Base-by-base conservation (phyloP, 2,888 invertebrate species). In the Oxyscelio sp. region DNA sequence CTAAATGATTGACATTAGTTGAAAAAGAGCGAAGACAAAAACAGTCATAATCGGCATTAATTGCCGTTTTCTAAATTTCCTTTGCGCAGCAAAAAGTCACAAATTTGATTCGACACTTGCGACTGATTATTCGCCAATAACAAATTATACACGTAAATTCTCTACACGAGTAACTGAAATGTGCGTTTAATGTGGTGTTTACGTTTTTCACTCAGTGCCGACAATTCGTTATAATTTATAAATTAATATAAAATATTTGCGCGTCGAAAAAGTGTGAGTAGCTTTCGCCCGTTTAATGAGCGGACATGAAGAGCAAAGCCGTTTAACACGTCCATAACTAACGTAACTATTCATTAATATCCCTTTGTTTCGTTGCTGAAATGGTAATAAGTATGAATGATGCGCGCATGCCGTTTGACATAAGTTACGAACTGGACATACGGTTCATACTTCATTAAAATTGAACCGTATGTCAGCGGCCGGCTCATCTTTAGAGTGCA, bases 361-460 rank as follows among this genome's bases (percentile, higher is more conserved):
- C 45, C 61, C 61, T 61, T 61, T 61, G 61, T 45, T 45, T 45
- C 27, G 61, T 61, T 22, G 24, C 27, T 63, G 61, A 45, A 63
- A 27, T 63, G 61, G 45, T 63, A 63, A 63, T 63, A 63, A 63
- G 45, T 63, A 63, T 63, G 45, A 63, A 63, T 63, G 45, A 63
- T 31, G 45, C 45, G 24, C 21, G 22, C 27, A 63, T 63, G 27
- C 45, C n/a, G 61, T 63, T 63, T 63, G 45, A 63, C 27, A 48
- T 63, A 63, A 63, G 63, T 63, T 63, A 24, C 21, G 19, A 48
- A 63, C 17, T 63, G 31, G 31, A 63, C 27, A 24, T 43, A 24
- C 43, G 48, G 31, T 48, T 48, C 63, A 31, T 31, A 48, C 31
- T 34, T 56, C 56, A 34, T 56, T 56, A 56, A 56, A 56, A 56